Percentiles rank a stretch among this genome's conserved stretches.
These are phyloP conservation scores for Elephas maximus DNA, from an alignment of 2,113 vertebrate genomes.

Conservation along the genomic window DNA sequence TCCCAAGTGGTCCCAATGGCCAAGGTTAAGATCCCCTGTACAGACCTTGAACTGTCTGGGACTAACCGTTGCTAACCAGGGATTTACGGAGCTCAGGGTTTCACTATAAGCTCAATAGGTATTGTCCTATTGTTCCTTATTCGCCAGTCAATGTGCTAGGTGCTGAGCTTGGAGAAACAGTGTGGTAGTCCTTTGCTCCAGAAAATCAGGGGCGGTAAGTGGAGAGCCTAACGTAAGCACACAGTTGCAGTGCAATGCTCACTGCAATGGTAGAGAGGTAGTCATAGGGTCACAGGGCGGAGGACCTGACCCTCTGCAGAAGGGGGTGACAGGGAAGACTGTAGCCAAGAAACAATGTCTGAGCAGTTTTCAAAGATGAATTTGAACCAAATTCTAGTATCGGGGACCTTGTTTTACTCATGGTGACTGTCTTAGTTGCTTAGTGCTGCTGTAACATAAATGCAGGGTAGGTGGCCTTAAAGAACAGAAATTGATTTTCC, in stretches of 20 bases:
- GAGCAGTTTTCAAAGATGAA: neutral
- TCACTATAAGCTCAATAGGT: neutral
- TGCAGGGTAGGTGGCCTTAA: too few relatives aligned
- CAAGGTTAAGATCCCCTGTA: neutral
- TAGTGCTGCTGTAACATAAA: too few relatives aligned
- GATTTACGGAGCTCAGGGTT: neutral
- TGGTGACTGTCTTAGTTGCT: too few relatives aligned
- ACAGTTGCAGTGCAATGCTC: too few relatives aligned
- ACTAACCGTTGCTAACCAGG: too few relatives aligned
- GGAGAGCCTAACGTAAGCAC: neutral
- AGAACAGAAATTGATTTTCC: neutral
- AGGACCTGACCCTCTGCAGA: too few relatives aligned
- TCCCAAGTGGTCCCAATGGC: neutral
- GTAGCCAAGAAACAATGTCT: fast-evolving
- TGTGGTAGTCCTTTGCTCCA: neutral
- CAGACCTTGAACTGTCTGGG: neutral
- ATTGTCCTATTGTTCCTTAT: neutral
- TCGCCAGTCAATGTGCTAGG: neutral
- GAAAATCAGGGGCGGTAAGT: too few relatives aligned
- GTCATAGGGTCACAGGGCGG: fast-evolving
- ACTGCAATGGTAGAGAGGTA: neutral
- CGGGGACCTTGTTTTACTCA: neutral
- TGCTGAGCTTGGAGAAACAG: neutral
- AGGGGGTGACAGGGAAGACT: neutral
- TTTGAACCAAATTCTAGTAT: neutral